Evolutionary conservation across 2,888 invertebrate genomes (phyloP).

Genomic region (Icerya purchasi): DNA sequence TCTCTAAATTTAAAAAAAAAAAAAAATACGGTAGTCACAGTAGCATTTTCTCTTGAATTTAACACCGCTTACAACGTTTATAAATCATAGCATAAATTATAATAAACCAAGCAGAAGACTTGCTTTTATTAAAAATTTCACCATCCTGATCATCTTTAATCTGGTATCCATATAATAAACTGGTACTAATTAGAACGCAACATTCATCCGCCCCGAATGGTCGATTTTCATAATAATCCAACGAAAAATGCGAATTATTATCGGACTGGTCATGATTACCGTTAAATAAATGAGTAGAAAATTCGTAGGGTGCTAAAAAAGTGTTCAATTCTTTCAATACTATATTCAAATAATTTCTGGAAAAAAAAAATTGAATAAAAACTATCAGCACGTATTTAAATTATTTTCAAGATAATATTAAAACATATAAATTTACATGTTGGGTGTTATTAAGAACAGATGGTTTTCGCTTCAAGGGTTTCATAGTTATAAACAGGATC

Average conservation of each 20-base stretch:
- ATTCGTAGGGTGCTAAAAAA: slow-evolving; percentile 17
- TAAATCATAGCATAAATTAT: no score
- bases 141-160: no score
- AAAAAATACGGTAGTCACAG: no score
- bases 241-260: not conserved
- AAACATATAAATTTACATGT: not conserved
- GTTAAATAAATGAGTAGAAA: slow-evolving; percentile 1
- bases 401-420: no score
- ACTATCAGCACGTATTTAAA: not conserved
- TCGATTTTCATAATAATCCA: not conserved
- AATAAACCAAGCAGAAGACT: no score
- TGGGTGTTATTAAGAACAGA: not conserved
- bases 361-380: slow-evolving; percentile 14
- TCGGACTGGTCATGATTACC: not conserved
- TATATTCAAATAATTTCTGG: slow-evolving; percentile 26
- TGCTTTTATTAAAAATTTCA: no score
- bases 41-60: no score
- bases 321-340: slow-evolving; percentile 24
- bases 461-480: no score
- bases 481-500: no score
- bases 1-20: no score
- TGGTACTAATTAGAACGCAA: not conserved
- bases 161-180: not conserved
- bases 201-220: not conserved
- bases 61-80: no score